Evolutionary conservation across 2,797 vertebrate species (phyloP), one percentile per base, ranked within the genome.

Genomic region (Trematomus bernacchii): DNA sequence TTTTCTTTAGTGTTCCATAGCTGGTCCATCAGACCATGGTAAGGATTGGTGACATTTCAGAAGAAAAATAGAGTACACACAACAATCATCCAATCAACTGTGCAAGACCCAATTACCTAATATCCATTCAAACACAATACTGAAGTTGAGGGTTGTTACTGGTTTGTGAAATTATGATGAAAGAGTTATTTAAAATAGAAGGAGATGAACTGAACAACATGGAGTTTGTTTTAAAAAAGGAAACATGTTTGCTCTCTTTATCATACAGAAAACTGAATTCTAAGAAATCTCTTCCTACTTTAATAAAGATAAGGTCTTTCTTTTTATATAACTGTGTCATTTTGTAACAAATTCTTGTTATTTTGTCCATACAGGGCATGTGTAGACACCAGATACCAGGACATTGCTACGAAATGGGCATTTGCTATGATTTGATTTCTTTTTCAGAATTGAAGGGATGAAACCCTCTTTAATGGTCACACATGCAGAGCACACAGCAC

Each of bases 121-220:
- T 18, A 10, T 23, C 11, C 12, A 30, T 6, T 23, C 3, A 60
- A 65, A 60, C 15, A 30, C 14, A 59, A 7, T 21, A 19, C 6
- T 1, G 27, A 27, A 30, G 51, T 30, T 18, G 14, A n/a, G n/a
- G 58, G 7, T 30, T 10, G 10, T 23, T 48, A 1, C 33, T 58
- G 55, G 33, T 40, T 42, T 8, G 47, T 33, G 33, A 19, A 19
- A 30, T 44, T 30, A 19, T 73, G 46, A 51, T 19, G 19, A 27
- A 42, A 42, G 10, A 30, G 12, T n/a, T 53, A 44, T 72, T 51
- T 18, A 18, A 59, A 71, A 54, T 40, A 60, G 54, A 60, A 15
- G 50, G 15, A 57, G 4, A 11, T 11, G 18, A 13, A 30, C 6
- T 19, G 43, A 55, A 51, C 40, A 30, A 55, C 42, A 23, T 44